A percentile compares a stretch with the other conserved stretches of the same genome.
Conservation (phyloP, 64 coral and sea anemone genomes). For the Pocillopora damicornis region DNA sequence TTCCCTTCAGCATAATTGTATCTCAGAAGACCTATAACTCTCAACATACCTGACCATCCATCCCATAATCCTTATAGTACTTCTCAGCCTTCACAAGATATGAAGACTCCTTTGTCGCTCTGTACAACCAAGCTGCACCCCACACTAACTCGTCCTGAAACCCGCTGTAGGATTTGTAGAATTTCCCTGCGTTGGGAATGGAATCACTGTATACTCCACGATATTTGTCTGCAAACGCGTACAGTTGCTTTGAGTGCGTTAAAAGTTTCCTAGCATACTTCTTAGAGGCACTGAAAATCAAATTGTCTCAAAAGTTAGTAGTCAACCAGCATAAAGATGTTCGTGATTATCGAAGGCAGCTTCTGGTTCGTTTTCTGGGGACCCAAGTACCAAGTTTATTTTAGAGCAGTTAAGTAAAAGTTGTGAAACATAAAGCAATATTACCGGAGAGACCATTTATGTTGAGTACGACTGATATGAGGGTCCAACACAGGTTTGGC, state of each 20-base stretch:
- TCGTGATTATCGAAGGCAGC: too few species aligned
- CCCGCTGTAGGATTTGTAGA: constrained; percentile 51
- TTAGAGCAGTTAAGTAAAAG: too few species aligned
- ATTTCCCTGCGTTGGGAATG: constrained; percentile 49
- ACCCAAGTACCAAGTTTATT: too few species aligned
- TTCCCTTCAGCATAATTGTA: too few species aligned
- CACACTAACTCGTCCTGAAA: constrained; percentile 83
- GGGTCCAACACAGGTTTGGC: too few species aligned
- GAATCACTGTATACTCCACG: constrained; percentile 77
- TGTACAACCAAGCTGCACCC: constrained; percentile 82
- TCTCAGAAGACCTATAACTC: too few species aligned
- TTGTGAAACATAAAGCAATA: too few species aligned
- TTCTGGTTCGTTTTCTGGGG: too few species aligned
- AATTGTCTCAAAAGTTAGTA: not conserved
- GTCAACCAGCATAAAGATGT: too few species aligned
- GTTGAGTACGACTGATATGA: too few species aligned
- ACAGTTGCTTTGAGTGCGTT: constrained; percentile 64
- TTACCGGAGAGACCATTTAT: too few species aligned
- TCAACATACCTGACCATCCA: constrained; percentile 28
- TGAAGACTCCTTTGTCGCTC: constrained; percentile 43
- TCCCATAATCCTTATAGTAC: constrained; percentile 57
- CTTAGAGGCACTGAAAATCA: not conserved
- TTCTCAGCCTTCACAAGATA: constrained; percentile 72
- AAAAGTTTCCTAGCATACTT: constrained; percentile 48
- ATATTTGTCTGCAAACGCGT: constrained; percentile 83